These are phyloP conservation scores for Micoletzkya japonica DNA, from an alignment of 2,888 invertebrate species.

Conservation along the genomic window DNA sequence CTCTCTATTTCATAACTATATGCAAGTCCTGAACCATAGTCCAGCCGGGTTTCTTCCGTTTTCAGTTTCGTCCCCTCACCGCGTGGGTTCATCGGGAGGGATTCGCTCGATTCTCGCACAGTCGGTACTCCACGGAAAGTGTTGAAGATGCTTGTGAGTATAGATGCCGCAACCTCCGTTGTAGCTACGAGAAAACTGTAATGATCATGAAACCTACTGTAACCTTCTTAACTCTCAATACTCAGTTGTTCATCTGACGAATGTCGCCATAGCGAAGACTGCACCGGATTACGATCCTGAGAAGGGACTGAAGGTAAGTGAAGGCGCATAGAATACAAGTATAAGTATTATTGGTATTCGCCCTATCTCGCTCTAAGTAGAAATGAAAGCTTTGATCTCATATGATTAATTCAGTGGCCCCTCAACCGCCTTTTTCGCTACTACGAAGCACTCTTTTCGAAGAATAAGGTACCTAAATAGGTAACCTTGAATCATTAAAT, in stretches of 20 bases:
- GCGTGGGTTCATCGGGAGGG: slow-evolving; percentile 81
- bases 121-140: slow-evolving; percentile 70
- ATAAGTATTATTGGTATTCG: neutral
- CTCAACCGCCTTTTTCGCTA: slow-evolving; percentile 69
- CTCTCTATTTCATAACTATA: too few species aligned
- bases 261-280: slow-evolving; percentile 83
- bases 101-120: slow-evolving; percentile 72
- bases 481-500: neutral
- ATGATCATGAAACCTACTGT: neutral
- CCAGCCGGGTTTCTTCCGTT: neutral
- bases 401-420: slow-evolving; percentile 66
- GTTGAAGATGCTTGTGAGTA: slow-evolving; percentile 70
- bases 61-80: slow-evolving; percentile 81
- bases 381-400: slow-evolving; percentile 4
- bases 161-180: neutral
- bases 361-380: neutral
- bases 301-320: slow-evolving; percentile 68
- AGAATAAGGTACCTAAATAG: slow-evolving; percentile 64
- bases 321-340: neutral
- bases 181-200: too few species aligned
- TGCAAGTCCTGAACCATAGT: too few species aligned
- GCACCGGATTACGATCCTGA: slow-evolving; percentile 69
- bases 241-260: slow-evolving; percentile 58
- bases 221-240: neutral
- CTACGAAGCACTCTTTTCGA: slow-evolving; percentile 70